Evolutionary conservation across 2,113 vertebrate genomes (phyloP).

Genomic region (Arenaria interpres): DNA sequence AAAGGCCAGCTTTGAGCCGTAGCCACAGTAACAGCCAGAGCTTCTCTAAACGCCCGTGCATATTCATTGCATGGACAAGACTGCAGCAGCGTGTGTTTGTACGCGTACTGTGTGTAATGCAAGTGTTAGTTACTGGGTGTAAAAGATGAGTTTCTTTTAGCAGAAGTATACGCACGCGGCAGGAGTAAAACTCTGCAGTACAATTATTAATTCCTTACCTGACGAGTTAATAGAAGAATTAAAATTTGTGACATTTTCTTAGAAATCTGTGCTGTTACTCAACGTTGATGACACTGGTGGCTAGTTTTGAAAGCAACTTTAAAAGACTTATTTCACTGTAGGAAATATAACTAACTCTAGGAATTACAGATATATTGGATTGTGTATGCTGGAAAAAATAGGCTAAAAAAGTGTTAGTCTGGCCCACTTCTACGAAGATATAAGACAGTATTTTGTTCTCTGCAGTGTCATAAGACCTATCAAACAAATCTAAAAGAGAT

Average conservation of each 20-base stretch:
- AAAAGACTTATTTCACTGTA: neutral
- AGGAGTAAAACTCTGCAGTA: neutral
- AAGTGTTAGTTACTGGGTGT: neutral
- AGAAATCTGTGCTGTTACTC: neutral
- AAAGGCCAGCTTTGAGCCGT: neutral
- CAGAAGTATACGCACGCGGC: neutral
- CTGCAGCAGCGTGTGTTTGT: neutral
- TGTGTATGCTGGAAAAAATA: neutral
- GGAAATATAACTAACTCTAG: neutral
- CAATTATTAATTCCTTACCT: neutral
- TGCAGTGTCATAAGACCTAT: neutral
- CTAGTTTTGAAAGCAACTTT: neutral
- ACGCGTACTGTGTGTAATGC: accelerated
- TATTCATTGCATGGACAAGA: neutral
- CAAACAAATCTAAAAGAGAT: neutral
- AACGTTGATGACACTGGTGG: neutral
- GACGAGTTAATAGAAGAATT: neutral
- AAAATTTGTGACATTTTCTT: neutral
- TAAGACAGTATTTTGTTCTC: neutral
- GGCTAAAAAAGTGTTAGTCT: neutral
- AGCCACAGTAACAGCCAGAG: neutral
- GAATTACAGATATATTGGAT: neutral
- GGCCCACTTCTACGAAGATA: neutral
- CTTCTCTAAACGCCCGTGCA: neutral
- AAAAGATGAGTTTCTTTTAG: neutral